Base-by-base conservation (phyloP, 2,888 invertebrate species). In the Callyntrura sp. region DNA sequence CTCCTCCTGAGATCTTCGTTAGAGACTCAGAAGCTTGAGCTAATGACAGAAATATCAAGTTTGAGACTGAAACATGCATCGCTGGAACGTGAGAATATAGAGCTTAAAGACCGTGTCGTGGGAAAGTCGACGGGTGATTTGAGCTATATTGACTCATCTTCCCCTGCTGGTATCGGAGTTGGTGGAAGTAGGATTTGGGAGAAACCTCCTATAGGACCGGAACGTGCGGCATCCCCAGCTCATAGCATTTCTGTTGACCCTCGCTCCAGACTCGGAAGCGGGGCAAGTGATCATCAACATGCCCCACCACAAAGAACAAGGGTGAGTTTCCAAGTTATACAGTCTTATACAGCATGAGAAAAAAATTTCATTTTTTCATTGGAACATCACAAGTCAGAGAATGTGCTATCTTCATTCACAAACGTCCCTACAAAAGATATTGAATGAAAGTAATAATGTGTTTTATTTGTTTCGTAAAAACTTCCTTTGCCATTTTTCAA, bases 1-100 rank as follows among this genome's bases (percentile, higher is more conserved):
- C 96, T 98, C 95, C 95, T 98, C 83, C 97, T 97, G 84, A 96
- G 98, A 85, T 98, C 98, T 23, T 97, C 98, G 2, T 95, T 99
- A 91, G 99, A 99, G 95, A 98, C 98, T 0, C 98, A 98, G 95
- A 98, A 99, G 95, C 95, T 99, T 94, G 99, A 99, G 95, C 95
- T 99, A 92, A 96, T 99, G 95, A 98, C 98, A 60, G 98, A 99
- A 93, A 96, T 99, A 93, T 98, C 98, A 91, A 98, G 98, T 94
- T 96, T 99, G 93, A 98, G 99, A 94, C 95, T 98, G 91, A 97
- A 97, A 93, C 96, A 97, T 92, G 97, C 97, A 5, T 96, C 97
- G 51, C 95, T 98, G 81, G 99, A 99, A 94, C 96, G 98, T 88
- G 98, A 99, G 93, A 97, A 98, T 94, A 94, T 97, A 83, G 97